phyloP scores from a whole-genome alignment of 2,888 invertebrate species.

The Melanargia galathea region DNA sequence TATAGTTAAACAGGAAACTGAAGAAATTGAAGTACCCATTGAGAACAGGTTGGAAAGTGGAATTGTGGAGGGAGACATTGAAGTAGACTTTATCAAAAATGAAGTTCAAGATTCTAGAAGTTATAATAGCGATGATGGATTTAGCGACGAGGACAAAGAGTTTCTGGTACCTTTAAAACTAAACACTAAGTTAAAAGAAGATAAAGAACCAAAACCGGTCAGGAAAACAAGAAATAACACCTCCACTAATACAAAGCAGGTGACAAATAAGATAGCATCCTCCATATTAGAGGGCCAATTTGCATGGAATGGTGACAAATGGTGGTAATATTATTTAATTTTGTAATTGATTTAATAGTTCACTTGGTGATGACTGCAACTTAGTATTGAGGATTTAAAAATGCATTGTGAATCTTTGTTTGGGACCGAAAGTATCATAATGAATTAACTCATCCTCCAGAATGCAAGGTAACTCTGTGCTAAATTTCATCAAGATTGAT shows the following conservation, averaged over 20 bases:
- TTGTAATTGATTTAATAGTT: constrained; percentile 9
- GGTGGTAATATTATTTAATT: constrained; percentile 64
- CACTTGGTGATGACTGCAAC: not conserved
- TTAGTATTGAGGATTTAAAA: not conserved
- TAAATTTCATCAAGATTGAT: too few relatives aligned
- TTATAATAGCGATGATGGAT: constrained; percentile 36
- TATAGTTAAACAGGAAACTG: constrained; percentile 56
- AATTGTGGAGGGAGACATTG: constrained; percentile 46
- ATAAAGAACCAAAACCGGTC: constrained; percentile 30
- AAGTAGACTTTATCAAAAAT: constrained; percentile 49
- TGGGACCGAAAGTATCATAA: too few relatives aligned
- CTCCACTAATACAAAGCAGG: constrained; percentile 38
- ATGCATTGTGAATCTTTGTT: too few relatives aligned
- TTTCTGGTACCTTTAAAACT: constrained; percentile 26
- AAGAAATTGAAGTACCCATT: constrained; percentile 47
- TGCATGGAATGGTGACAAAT: constrained; percentile 67
- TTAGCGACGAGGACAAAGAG: constrained; percentile 26
- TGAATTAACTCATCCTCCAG: too few relatives aligned
- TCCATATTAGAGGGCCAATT: constrained; percentile 72
- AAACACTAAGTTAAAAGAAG: constrained; percentile 36
- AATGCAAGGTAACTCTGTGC: too few relatives aligned
- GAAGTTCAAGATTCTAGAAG: constrained; percentile 45
- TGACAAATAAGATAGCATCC: constrained; percentile 60
- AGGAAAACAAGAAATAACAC: constrained; percentile 39
- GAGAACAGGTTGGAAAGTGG: constrained; percentile 21